Evolutionary conservation across 2,888 invertebrate species (phyloP), one percentile per base, ranked within the genome.

Genomic region (Troides aeacus): DNA sequence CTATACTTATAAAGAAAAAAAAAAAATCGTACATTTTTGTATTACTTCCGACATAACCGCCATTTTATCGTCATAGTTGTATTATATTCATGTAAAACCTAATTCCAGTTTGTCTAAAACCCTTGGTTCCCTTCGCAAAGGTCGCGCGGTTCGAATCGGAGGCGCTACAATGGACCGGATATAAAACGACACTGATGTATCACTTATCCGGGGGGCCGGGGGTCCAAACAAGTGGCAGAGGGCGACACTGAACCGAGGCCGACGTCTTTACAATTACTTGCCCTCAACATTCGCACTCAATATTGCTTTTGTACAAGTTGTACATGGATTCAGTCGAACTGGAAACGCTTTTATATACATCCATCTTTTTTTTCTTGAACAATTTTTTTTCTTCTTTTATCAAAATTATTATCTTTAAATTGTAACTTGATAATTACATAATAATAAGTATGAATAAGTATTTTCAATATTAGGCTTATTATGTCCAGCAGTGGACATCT

Each of bases 231-330:
- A 66, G 69, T 58, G 70, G 77, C 79, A 77, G 79, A 79, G 85
- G 82, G 81, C 81, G 80, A 70, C 73, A 68, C 85, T 84, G 86
- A 87, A 83, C 87, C 85, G 84, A 84, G 71, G 80, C 84, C 76
- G 77, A 76, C 84, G 85, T 89, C 89, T 89, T 86, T 86, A 89
- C 89, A 89, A 89, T 87, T 86, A 85, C 86, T 85, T 85, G 85
- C 84, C 86, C 86, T 39, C 82, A 81, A 83, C 85, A 81, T 86
- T 87, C 86, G 81, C 89, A 88, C 87, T 88, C 86, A 84, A 87
- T 89, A 87, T 85, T 86, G 85, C 84, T 85, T 39, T 80, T 78
- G 81, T 81, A 81, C 82, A 86, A n/a, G 21, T 64, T 56, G 56
- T 23, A 30, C 86, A 84, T 83, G 81, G 78, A 77, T 74, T 69